Conservation (phyloP, 2,888 invertebrate species). For the Crepidodera aurea region DNA sequence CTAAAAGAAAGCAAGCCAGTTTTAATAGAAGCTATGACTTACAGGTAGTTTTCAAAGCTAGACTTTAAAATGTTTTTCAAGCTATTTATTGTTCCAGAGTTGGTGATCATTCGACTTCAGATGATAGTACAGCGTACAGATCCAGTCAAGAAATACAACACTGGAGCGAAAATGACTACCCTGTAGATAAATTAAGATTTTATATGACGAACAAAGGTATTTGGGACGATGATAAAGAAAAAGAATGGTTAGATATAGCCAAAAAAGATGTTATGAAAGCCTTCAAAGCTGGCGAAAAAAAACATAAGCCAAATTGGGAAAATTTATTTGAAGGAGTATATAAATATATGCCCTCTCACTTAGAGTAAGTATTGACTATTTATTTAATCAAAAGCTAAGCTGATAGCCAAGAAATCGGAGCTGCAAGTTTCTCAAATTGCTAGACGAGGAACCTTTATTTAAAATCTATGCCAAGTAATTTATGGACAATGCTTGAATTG, state of each 20-base stretch:
- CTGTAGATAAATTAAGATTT: slow-evolving; percentile 80
- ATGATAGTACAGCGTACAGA: slow-evolving; percentile 96
- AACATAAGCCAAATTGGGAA: slow-evolving; percentile 83
- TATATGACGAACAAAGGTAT: slow-evolving; percentile 81
- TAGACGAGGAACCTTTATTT: too few relatives aligned
- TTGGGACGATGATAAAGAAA: slow-evolving; percentile 84
- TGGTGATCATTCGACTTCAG: slow-evolving; percentile 98
- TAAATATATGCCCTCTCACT: slow-evolving; percentile 78
- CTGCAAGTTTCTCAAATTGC: too few relatives aligned
- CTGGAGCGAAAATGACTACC: slow-evolving; percentile 87
- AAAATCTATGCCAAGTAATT: too few relatives aligned
- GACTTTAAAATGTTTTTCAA: background rate
- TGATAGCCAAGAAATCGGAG: too few relatives aligned
- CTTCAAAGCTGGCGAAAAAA: slow-evolving; percentile 86
- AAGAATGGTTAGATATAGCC: slow-evolving; percentile 71
- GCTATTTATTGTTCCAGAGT: slow-evolving; percentile 66
- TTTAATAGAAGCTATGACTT: slow-evolving; percentile 96
- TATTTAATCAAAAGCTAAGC: background rate
- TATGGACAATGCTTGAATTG: too few relatives aligned
- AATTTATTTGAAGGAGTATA: slow-evolving; percentile 95
- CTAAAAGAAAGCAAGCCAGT: slow-evolving; percentile 83
- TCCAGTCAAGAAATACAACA: slow-evolving; percentile 80
- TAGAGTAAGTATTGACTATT: slow-evolving; percentile 58
- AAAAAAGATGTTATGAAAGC: slow-evolving; percentile 77
- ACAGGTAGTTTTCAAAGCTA: slow-evolving; percentile 70